These are phyloP conservation scores for Hemibagrus wyckioides DNA, from an alignment of 2,113 vertebrate species.

Conservation along the genomic window DNA sequence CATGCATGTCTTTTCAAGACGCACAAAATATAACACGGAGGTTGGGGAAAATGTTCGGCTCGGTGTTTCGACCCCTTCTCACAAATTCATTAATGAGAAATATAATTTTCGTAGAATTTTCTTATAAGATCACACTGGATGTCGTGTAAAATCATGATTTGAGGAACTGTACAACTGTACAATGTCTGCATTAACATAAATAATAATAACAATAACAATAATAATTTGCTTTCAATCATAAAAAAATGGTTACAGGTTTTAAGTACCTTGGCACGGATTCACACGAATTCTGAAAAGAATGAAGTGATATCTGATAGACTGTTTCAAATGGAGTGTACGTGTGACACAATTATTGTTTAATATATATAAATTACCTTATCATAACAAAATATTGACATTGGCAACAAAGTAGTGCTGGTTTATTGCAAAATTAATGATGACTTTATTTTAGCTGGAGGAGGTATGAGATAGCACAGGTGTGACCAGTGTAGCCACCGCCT, in stretches of 20 bases:
- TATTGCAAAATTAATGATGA: neutral
- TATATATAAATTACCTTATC: neutral
- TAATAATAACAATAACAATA: neutral
- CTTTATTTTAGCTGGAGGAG: neutral
- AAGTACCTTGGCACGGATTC: neutral
- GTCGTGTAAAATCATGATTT: neutral
- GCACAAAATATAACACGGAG: neutral
- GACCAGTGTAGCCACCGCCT: neutral
- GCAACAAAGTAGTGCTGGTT: neutral
- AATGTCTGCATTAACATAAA: no score
- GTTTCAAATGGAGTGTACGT: neutral
- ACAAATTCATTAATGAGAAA: neutral
- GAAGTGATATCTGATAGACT: neutral
- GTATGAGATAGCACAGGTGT: conserved; percentile 28
- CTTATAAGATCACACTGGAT: neutral
- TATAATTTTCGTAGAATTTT: neutral
- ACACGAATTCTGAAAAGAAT: neutral
- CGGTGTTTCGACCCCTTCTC: neutral
- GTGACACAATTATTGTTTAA: neutral
- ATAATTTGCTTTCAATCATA: neutral
- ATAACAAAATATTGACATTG: neutral
- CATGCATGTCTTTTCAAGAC: no score
- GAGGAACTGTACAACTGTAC: neutral
- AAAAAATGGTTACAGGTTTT: neutral
- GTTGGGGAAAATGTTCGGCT: neutral